Evolutionary conservation across 2,797 vertebrate genomes (phyloP).

Genomic region (Catamblyrhynchus diadema): DNA sequence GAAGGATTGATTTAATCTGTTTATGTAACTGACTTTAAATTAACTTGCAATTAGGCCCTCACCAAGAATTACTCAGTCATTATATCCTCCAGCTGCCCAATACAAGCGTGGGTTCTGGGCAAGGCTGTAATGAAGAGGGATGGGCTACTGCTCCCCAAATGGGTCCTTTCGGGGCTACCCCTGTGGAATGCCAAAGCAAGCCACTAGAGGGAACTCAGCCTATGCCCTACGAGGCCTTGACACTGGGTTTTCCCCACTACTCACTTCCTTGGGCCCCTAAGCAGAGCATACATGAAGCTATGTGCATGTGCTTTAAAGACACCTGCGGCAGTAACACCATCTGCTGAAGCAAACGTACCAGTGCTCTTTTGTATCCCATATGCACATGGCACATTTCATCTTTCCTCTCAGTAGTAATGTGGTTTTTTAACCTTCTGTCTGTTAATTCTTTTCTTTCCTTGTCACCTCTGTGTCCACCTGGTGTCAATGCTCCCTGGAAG

Average conservation of each 20-base stretch:
- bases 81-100: background rate
- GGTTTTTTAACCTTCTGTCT: background rate
- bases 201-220: slow-evolving; percentile 11
- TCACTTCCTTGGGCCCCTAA: background rate
- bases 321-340: background rate
- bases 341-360: background rate
- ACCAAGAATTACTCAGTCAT: background rate
- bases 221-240: rapidly evolving
- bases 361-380: rapidly evolving
- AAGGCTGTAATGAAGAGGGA: background rate
- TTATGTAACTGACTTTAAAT: slow-evolving; percentile 31
- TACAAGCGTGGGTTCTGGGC: background rate
- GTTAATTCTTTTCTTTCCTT: background rate
- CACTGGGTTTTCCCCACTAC: background rate
- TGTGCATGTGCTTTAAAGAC: background rate
- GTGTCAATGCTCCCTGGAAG: background rate
- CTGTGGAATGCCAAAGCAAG: background rate
- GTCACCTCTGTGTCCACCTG: rapidly evolving
- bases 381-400: rapidly evolving
- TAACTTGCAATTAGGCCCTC: slow-evolving; percentile 16
- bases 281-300: background rate
- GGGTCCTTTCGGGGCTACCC: background rate
- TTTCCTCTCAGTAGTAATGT: background rate
- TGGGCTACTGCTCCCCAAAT: background rate
- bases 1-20: slow-evolving; percentile 14